phyloP scores from a whole-genome alignment of 2,888 invertebrate genomes.

The Aethes cnicana region DNA sequence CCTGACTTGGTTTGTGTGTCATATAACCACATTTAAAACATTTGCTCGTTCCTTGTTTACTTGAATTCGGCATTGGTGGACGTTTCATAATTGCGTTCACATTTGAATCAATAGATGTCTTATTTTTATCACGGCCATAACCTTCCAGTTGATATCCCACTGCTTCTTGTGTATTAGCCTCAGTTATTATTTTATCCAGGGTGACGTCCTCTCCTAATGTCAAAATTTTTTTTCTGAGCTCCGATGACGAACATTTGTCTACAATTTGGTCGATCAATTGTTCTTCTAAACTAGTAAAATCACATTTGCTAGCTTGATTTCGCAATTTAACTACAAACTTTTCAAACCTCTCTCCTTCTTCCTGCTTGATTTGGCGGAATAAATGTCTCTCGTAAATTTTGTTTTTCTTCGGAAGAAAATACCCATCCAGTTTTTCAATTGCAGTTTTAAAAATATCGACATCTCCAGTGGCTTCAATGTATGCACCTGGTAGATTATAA shows the following conservation, averaged over 20 bases:
- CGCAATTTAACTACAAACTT: background rate
- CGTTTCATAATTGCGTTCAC: slow-evolving; percentile 9
- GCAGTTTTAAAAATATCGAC: slow-evolving; percentile 10
- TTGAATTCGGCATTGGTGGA: background rate
- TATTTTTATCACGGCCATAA: slow-evolving; percentile 14
- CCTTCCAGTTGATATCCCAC: slow-evolving; percentile 34
- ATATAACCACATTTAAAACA: slow-evolving; percentile 28
- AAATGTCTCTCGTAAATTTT: slow-evolving; percentile 6
- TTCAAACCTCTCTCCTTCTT: slow-evolving; percentile 7
- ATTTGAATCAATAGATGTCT: background rate
- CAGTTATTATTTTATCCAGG: slow-evolving; percentile 1
- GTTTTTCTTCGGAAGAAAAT: slow-evolving; percentile 2
- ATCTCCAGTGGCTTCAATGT: background rate
- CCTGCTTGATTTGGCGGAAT: slow-evolving; percentile 2
- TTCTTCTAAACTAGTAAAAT: background rate
- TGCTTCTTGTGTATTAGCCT: slow-evolving; percentile 34
- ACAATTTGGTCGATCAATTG: slow-evolving; percentile 1
- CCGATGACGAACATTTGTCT: background rate
- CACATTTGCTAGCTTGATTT: slow-evolving; percentile 8
- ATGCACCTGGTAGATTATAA: slow-evolving; percentile 29
- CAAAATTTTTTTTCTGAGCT: slow-evolving; percentile 1
- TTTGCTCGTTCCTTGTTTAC: background rate
- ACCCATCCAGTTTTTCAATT: slow-evolving; percentile 13
- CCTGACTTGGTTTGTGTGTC: slow-evolving; percentile 5
- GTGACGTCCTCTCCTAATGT: background rate